Evolutionary conservation across 1,140 invertebrate species (phyloP).

Genomic region (Zaprionus gabonicus): DNA sequence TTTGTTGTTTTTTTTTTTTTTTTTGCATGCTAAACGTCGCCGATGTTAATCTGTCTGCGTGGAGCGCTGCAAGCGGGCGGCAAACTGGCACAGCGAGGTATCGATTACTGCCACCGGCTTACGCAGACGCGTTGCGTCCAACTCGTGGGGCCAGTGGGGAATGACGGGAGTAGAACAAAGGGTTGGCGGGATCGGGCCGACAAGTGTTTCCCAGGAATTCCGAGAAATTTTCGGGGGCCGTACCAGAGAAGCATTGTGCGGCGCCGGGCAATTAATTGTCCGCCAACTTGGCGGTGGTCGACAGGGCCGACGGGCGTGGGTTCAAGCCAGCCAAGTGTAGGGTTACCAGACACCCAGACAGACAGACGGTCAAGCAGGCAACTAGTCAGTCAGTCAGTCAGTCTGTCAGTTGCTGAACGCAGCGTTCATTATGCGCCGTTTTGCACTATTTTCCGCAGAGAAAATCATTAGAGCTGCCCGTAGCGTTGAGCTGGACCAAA

Average conservation of each 20-base stretch:
- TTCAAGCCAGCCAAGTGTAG: conserved; percentile 55
- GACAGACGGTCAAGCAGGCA: conserved; percentile 9
- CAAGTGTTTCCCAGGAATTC: conserved; percentile 77
- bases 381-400: conserved; percentile 13
- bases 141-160: neutral
- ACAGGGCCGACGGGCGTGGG: conserved; percentile 58
- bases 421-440: conserved; percentile 78
- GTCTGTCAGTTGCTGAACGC: conserved; percentile 48
- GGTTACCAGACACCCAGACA: conserved; percentile 50
- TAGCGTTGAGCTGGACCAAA: conserved; percentile 67
- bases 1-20: conserved; percentile 17
- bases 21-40: conserved; percentile 75
- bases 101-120: conserved; percentile 81
- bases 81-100: conserved; percentile 60
- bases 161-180: conserved; percentile 24
- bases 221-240: conserved; percentile 60
- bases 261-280: conserved; percentile 79
- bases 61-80: conserved; percentile 49
- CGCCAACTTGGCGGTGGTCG: conserved; percentile 46
- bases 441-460: conserved; percentile 77
- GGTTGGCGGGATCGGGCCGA: conserved; percentile 31
- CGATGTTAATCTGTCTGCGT: conserved; percentile 74
- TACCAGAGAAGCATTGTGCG: conserved; percentile 69
- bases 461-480: conserved; percentile 79
- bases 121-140: conserved; percentile 59